phyloP scores from a whole-genome alignment of 1,140 invertebrate species.

The Drosophila melanica region DNA sequence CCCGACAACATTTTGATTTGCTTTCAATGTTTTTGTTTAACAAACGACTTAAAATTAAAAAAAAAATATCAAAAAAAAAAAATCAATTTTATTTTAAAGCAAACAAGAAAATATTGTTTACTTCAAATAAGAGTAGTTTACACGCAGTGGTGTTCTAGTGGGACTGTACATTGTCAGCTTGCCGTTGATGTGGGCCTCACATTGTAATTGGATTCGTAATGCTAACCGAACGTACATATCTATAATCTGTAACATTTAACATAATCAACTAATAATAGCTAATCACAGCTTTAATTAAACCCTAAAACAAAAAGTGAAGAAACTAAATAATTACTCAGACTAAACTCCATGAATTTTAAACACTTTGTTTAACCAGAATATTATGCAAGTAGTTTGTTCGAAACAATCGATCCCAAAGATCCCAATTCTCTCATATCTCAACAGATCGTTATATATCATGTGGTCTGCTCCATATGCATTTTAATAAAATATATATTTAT shows the following conservation, averaged over 20 bases:
- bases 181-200: conserved; percentile 88
- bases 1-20: conserved; percentile 65
- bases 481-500: conserved; percentile 1
- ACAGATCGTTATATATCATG: conserved; percentile 12
- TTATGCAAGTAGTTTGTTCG: conserved; percentile 83
- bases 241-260: conserved; percentile 44
- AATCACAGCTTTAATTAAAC: conserved; percentile 43
- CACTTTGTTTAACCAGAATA: conserved; percentile 81
- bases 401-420: conserved; percentile 44
- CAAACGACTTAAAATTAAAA: conserved; percentile 54
- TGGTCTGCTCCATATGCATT: conserved; percentile 8
- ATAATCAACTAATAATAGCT: conserved; percentile 47
- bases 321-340: conserved; percentile 69
- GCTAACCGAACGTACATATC: conserved; percentile 75
- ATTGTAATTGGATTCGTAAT: conserved; percentile 83
- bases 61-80: conserved; percentile 48
- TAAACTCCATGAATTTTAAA: conserved; percentile 70
- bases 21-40: conserved; percentile 71
- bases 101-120: conserved; percentile 72
- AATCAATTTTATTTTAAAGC: conserved; percentile 32
- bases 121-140: conserved; percentile 84
- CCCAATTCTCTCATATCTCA: conserved; percentile 18
- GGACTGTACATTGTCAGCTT: conserved; percentile 87
- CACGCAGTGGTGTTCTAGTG: conserved; percentile 84
- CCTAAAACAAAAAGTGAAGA: conserved; percentile 18